Base-by-base conservation (phyloP, 23 tunicate genomes). In the Ciona savignyi region DNA sequence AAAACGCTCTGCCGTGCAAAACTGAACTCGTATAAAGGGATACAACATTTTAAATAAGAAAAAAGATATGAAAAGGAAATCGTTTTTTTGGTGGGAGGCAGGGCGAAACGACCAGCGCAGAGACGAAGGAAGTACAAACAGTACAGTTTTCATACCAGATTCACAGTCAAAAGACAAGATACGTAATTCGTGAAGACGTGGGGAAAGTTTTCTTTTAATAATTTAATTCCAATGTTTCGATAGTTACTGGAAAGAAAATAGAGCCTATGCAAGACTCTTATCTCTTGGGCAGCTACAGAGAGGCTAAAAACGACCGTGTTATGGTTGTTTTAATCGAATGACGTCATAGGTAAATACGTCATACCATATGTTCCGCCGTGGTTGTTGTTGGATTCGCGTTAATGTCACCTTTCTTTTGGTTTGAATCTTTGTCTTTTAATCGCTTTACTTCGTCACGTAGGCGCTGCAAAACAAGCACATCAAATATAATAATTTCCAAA, bases 281-380 rank as follows among this genome's bases (percentile, higher is more conserved):
- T n/a, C n/a, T n/a, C n/a, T n/a, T n/a, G n/a, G n/a, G n/a, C n/a
- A n/a, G n/a, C n/a, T n/a, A n/a, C n/a, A n/a, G n/a, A n/a, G n/a
- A n/a, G n/a, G n/a, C n/a, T n/a, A n/a, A n/a, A n/a, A n/a, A n/a
- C n/a, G n/a, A n/a, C n/a, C n/a, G n/a, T n/a, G n/a, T n/a, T n/a
- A n/a, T n/a, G n/a, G n/a, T n/a, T n/a, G n/a, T n/a, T n/a, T n/a
- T n/a, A n/a, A n/a, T n/a, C n/a, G n/a, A n/a, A n/a, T n/a, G n/a
- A n/a, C n/a, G n/a, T n/a, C n/a, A n/a, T n/a, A n/a, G n/a, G n/a
- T n/a, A n/a, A n/a, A n/a, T n/a, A 4, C 74, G 21, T 72, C 76
- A 88, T 21, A 88, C 81, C 6, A 88, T 68, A 63, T 88, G 96
- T 62, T 88, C 96, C 35, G 67, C 87, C 19, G 96, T 88, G 6